Base-by-base conservation (phyloP, 2,888 invertebrate genomes). In the Branchipolynoe longqiensis region DNA sequence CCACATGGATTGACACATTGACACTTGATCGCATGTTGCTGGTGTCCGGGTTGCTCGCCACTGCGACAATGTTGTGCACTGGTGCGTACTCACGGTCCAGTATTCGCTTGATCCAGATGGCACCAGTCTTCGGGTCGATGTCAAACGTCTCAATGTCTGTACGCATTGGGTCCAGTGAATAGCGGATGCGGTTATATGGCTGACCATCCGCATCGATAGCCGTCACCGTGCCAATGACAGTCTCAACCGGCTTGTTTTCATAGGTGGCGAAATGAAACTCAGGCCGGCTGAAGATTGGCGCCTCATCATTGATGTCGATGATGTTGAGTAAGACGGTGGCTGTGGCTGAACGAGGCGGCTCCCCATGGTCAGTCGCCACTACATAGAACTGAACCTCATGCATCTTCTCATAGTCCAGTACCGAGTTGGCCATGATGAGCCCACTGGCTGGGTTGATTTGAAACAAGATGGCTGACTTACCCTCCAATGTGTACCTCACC, bases 401-500 rank as follows among this genome's bases (percentile, higher is more conserved):
- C 38, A 74, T 83, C 31, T 74, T 41, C 59, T 89, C 89, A 48
- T 82, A 62, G 54, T 89, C 89, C 56, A 89, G 85, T 0, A 90
- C 88, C 0, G 89, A 86, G 0, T 88, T 87, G 18, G 91, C 89
- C 28, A 89, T 89, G 1, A 92, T 85, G 64, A 89, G 87, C 0
- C 92, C 92, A 2, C 89, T 88, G 8, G 84, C 87, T 2, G 86
- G 78, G 82, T 92, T 62, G 22, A 88, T 83, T 25, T 38, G 28
- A 48, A 88, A 85, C 8, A 81, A 36, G 14, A 73, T 28, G 62
- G 83, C 84, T 25, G 58, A 81, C 28, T 41, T 59, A 0, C 78
- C 69, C 36, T 25, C 56, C 38, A 83, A 33, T 36, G 22, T 31
- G 33, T 64, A 81, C 28, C 40, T 69, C 14, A 83, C 28, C 31